phyloP scores from a whole-genome alignment of 2,797 vertebrate species.

The Amniataba percoides region DNA sequence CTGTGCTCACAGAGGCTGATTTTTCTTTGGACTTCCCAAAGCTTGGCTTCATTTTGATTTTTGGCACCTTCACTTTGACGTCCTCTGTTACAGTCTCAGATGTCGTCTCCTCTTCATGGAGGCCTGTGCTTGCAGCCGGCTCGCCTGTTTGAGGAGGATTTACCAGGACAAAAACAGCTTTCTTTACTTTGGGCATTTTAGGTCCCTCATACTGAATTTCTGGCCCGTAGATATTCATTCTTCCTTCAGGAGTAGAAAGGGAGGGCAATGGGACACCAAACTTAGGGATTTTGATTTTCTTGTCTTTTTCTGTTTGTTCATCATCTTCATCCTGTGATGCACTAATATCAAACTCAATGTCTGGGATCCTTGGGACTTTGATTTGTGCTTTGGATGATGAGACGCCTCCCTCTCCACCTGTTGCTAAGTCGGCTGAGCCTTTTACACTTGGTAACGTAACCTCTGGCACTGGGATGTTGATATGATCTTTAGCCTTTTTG shows the following conservation, averaged over 20 bases:
- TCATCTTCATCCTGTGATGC: constrained; percentile 60
- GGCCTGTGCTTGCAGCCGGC: constrained; percentile 31
- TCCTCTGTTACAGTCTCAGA: constrained; percentile 56
- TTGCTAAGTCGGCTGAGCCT: constrained; percentile 15
- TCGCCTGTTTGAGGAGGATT: constrained; percentile 75
- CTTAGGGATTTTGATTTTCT: constrained; percentile 87
- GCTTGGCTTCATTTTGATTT: constrained; percentile 79
- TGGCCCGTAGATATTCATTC: constrained; percentile 63
- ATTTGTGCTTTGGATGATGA: constrained; percentile 54
- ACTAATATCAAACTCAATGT: constrained; percentile 84
- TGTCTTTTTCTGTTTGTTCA: constrained; percentile 58
- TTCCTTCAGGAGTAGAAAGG: constrained; percentile 73
- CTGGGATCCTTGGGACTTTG: constrained; percentile 77
- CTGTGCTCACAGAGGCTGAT: constrained; percentile 50
- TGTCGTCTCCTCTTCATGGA: constrained; percentile 47
- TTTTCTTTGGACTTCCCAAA: constrained; percentile 82
- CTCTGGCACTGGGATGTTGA: constrained; percentile 36
- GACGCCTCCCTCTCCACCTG: constrained; percentile 14
- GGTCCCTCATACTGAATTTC: constrained; percentile 79
- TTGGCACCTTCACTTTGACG: constrained; percentile 71
- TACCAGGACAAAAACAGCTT: constrained; percentile 83
- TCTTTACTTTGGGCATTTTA: constrained; percentile 85
- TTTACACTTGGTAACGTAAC: constrained; percentile 47
- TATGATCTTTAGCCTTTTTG: constrained; percentile 51
- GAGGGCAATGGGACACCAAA: constrained; percentile 84